A percentile compares a stretch with the other conserved stretches of the same genome.
Evolutionary conservation across 2,797 vertebrate genomes (phyloP).

Genomic region (Hapalemur alaotrensis): DNA sequence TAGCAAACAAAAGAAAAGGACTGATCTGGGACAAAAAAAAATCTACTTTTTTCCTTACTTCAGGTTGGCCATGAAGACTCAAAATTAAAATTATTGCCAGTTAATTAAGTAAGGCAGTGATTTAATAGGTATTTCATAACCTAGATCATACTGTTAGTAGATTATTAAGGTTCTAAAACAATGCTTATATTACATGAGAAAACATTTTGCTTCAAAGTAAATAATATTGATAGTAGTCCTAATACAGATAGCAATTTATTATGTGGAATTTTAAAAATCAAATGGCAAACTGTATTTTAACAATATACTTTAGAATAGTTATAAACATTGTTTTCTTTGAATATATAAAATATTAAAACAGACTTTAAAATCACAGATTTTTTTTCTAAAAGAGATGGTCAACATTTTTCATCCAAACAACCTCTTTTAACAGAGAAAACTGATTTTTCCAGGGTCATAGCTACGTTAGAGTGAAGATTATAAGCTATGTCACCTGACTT

Average conservation of each 20-base stretch:
- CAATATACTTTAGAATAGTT: not conserved
- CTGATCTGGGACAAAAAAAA: not conserved
- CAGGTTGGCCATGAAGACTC: not conserved
- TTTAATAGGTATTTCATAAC: slow-evolving; percentile 42
- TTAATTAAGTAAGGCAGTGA: not conserved
- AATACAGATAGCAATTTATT: slow-evolving; percentile 7
- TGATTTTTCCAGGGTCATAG: not conserved
- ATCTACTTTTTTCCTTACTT: not conserved
- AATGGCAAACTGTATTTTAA: not conserved
- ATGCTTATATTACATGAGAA: not conserved
- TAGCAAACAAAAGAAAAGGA: slow-evolving; percentile 24
- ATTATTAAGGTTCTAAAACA: slow-evolving; percentile 28
- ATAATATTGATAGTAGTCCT: not conserved
- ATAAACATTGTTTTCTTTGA: slow-evolving; percentile 27
- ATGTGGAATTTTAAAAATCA: not conserved
- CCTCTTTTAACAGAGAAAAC: slow-evolving; percentile 18
- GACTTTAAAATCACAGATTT: not conserved
- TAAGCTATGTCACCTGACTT: not conserved
- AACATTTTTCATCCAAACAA: not conserved
- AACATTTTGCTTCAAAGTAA: slow-evolving; percentile 37
- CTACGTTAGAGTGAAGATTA: not conserved
- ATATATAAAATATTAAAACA: slow-evolving; percentile 18
- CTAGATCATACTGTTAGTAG: slow-evolving; percentile 14
- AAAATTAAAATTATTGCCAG: slow-evolving; percentile 18
- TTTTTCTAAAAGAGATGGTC: not conserved